Conservation (phyloP, 2,888 invertebrate genomes). For the Amiota minor region DNA sequence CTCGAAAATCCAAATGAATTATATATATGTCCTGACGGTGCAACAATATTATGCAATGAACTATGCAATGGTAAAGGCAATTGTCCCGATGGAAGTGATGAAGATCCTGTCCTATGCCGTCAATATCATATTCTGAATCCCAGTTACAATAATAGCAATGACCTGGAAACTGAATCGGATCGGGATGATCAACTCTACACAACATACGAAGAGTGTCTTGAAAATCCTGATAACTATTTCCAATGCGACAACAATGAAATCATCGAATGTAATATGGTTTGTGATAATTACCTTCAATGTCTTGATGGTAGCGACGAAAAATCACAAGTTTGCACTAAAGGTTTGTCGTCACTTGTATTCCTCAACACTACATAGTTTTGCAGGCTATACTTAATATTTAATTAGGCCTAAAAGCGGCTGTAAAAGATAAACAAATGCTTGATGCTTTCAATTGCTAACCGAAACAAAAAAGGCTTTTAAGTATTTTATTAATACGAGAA, state of each 20-base stretch:
- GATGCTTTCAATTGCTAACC: neutral
- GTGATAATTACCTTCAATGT: constrained; percentile 40
- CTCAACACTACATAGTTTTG: no score
- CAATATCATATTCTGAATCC: neutral
- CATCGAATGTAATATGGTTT: constrained; percentile 35
- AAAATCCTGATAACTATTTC: constrained; percentile 31
- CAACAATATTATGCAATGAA: constrained; percentile 76
- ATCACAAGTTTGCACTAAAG: neutral
- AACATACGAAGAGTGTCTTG: constrained; percentile 10
- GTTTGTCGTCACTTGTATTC: constrained; percentile 1
- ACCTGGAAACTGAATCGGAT: neutral
- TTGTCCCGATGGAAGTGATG: constrained; percentile 80
- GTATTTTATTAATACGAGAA: no score
- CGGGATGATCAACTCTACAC: neutral
- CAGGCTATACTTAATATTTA: no score
- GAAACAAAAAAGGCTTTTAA: no score
- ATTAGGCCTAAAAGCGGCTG: neutral
- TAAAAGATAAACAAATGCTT: neutral
- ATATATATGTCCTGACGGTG: constrained; percentile 78
- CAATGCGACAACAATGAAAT: constrained; percentile 29
- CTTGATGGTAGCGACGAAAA: constrained; percentile 36
- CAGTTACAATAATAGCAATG: neutral
- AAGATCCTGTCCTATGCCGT: constrained; percentile 65
- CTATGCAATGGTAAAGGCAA: constrained; percentile 76
- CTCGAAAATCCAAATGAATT: constrained; percentile 71